These are phyloP conservation scores for Morpho deidamia DNA, from an alignment of 2,888 invertebrate genomes.

Conservation along the genomic window DNA sequence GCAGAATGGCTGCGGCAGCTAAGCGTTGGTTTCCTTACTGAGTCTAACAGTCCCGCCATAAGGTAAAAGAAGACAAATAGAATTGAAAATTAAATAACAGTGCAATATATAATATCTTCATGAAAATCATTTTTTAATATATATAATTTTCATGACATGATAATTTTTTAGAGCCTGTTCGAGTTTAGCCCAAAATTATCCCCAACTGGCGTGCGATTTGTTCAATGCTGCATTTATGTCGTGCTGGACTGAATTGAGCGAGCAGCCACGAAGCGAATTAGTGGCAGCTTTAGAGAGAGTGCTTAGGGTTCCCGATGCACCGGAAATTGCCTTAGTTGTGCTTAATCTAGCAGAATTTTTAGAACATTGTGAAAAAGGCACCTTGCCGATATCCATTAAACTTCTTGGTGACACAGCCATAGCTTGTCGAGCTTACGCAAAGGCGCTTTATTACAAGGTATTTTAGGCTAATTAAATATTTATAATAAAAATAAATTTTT, in stretches of 20 bases:
- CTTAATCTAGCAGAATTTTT: slow-evolving; percentile 98
- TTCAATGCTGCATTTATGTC: slow-evolving; percentile 99
- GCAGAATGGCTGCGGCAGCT: slow-evolving; percentile 96
- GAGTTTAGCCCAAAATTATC: slow-evolving; percentile 93
- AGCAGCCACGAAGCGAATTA: slow-evolving; percentile 89
- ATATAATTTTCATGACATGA: too few relatives aligned
- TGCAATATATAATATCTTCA: too few relatives aligned
- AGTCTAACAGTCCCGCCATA: slow-evolving; percentile 96
- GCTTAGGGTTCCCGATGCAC: slow-evolving; percentile 92
- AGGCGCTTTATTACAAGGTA: slow-evolving; percentile 80
- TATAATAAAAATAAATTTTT: too few relatives aligned
- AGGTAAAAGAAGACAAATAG: slow-evolving; percentile 49
- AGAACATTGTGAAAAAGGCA: slow-evolving; percentile 99
- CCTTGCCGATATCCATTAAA: slow-evolving; percentile 92
- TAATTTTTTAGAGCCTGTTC: slow-evolving; percentile 90
- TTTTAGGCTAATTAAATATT: not conserved
- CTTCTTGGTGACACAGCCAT: slow-evolving; percentile 95
- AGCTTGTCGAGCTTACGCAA: slow-evolving; percentile 89
- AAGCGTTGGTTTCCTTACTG: slow-evolving; percentile 93
- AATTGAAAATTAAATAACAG: too few relatives aligned
- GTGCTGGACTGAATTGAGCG: slow-evolving; percentile 97
- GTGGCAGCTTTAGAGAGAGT: slow-evolving; percentile 92
- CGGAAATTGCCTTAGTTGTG: slow-evolving; percentile 96
- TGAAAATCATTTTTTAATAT: too few relatives aligned
- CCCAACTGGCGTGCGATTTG: slow-evolving; percentile 93